Base-by-base conservation (phyloP, 2,797 vertebrate species). In the Galaxias olidus region DNA sequence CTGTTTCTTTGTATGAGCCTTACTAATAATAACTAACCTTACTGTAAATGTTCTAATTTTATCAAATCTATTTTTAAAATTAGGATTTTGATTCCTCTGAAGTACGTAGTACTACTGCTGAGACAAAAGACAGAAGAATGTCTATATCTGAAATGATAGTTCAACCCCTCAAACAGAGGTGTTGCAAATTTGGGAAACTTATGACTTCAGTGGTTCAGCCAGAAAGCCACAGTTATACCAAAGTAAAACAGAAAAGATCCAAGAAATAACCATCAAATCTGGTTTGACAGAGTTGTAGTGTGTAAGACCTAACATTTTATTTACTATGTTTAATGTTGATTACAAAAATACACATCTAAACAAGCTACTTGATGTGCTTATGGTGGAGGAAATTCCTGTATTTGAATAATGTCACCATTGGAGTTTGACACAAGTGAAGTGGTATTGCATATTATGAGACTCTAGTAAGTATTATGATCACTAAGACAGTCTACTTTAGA, bases 221-320 rank as follows among this genome's bases (percentile, higher is more conserved):
- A 83, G 83, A 83, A 71, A 59, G 67, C 72, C 76, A 61, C 74
- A 75, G 78, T 81, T 77, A 76, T 85, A 88, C 74, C 73, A 82
- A 81, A 84, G 81, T n/a, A 73, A 79, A 70, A 74, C 76, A 87
- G 81, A 87, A 80, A 79, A 84, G 87, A 86, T 88, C 84, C 84
- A 77, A 77, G 80, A 87, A 89, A 85, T 85, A 80, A 80, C 75
- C 74, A 82, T 78, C 42, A 84, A 83, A 86, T 91, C 87, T 88
- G 84, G 82, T 87, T 86, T 86, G 81, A 81, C 84, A 81, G 76
- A 79, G 74, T 77, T 80, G 80, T 87, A 88, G 88, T 89, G 85
- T 86, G 89, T 86, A 83, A 80, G 83, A 81, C 84, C 85, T 83
- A 61, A 70, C 84, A 88, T 76, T 77, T 77, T 85, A 88, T 76